These are phyloP conservation scores for Scleropages formosus DNA, from an alignment of 2,797 vertebrate genomes.

Conservation along the genomic window DNA sequence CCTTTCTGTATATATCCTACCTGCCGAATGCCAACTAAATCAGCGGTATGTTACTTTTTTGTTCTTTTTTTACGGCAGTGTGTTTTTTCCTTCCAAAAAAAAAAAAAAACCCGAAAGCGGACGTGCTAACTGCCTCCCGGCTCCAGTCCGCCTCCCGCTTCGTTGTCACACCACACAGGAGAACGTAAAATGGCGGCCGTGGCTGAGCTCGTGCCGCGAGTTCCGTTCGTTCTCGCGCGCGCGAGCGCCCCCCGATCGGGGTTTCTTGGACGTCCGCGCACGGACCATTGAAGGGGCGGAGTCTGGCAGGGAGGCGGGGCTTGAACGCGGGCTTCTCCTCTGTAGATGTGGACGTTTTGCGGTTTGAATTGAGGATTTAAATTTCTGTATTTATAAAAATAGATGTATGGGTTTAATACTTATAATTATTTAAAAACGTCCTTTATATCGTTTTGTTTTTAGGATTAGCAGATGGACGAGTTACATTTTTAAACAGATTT, in stretches of 20 bases:
- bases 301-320: background rate
- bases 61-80: constrained; percentile 66
- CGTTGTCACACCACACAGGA: constrained; percentile 83
- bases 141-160: constrained; percentile 74
- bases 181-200: constrained; percentile 99
- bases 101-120: constrained; percentile 56
- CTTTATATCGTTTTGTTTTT: too few species aligned
- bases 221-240: constrained; percentile 57
- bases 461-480: too few species aligned
- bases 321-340: background rate
- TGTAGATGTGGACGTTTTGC: too few species aligned
- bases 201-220: constrained; percentile 94
- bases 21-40: constrained; percentile 73
- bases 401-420: too few species aligned
- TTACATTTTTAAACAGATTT: too few species aligned
- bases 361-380: too few species aligned
- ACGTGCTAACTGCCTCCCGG: constrained; percentile 71
- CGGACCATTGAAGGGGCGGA: constrained; percentile 51
- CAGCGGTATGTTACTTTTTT: constrained; percentile 66
- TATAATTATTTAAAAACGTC: too few species aligned
- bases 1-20: constrained; percentile 70
- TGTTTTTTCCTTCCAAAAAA: constrained; percentile 64
- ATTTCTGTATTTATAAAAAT: too few species aligned
- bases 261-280: constrained; percentile 78
- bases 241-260: constrained; percentile 78